Base-by-base conservation (phyloP, 2,113 vertebrate species). In the Phodopus roborovskii region DNA sequence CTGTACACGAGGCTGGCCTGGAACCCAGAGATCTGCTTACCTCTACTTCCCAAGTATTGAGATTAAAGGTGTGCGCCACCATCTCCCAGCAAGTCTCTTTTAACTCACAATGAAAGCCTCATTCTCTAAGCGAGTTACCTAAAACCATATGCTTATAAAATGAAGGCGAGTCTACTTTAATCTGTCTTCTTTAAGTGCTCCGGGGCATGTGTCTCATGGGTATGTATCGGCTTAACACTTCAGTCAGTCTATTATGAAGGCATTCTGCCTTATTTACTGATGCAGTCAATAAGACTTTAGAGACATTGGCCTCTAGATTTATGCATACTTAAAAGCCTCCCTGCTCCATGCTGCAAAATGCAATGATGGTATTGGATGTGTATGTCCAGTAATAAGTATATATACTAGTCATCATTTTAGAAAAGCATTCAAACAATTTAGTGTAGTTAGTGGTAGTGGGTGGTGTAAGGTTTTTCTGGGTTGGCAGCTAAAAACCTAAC, bases 191-290 rank as follows among this genome's bases (percentile, higher is more conserved):
- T 97, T 45, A 73, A 50, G 42, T 81, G 53, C 83, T 92, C 74
- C 73, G 1, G 50, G 42, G 87, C 39, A 36, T 66, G 48, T 7
- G 92, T 97, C 94, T 89, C 73, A 79, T 88, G 86, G 45, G 28
- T 92, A 95, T 90, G 19, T 42, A 33, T 36, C 79, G 83, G 79
- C 77, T 71, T 20, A 39, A n/a, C 62, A 48, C 70, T 75, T 39
- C 6, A 45, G 45, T 45, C 95, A 95, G 88, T 60, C 91, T 45
- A 96, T 93, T 74, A 56, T 88, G 97, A 97, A 15, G 70, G n/a
- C 93, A 94, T 97, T 73, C 26, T 71, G 48, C 82, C 96, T 97
- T 88, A 84, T 97, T 98, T 97, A 86, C 85, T 94, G 81, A 22
- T 68, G 62, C 39, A 95, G 94, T 66, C 7, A 60, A 97, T 96